phyloP scores from a whole-genome alignment of 2,888 invertebrate species.

The Germaria angustata region DNA sequence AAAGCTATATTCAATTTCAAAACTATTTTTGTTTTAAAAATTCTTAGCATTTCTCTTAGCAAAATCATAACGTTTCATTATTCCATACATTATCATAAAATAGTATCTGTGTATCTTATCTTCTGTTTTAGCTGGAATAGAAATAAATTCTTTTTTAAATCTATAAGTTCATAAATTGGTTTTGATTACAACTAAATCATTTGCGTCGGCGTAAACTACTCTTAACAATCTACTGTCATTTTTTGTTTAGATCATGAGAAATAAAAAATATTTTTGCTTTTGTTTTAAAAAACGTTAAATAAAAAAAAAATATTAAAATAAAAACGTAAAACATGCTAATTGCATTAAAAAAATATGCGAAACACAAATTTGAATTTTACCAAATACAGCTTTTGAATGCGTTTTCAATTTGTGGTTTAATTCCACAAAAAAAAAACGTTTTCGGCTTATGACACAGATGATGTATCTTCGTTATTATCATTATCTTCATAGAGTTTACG shows the following conservation, averaged over 20 bases:
- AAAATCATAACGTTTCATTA: neutral
- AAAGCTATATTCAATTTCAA: neutral
- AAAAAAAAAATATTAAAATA: too few relatives aligned
- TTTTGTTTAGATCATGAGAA: neutral
- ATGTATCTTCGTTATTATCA: constrained; percentile 76
- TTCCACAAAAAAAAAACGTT: neutral
- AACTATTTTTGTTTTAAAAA: neutral
- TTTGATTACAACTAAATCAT: constrained; percentile 26
- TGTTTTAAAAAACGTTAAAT: constrained; percentile 4
- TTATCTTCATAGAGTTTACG: constrained; percentile 74
- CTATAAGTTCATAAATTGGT: constrained; percentile 42
- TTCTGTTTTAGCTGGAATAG: constrained; percentile 27
- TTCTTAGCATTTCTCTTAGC: neutral
- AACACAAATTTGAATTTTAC: constrained; percentile 17
- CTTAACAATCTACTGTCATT: constrained; percentile 23
- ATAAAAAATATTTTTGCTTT: constrained; percentile 16
- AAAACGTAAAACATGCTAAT: constrained; percentile 31
- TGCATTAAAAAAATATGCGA: constrained; percentile 30
- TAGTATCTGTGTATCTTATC: neutral
- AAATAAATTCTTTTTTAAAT: constrained; percentile 58
- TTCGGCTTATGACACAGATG: constrained; percentile 74
- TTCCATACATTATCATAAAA: neutral
- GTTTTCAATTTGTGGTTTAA: neutral
- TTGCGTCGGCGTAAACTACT: constrained; percentile 24
- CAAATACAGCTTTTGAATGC: neutral